Conservation (phyloP, 2,888 invertebrate species). For the Falcaria lacertinaria region DNA sequence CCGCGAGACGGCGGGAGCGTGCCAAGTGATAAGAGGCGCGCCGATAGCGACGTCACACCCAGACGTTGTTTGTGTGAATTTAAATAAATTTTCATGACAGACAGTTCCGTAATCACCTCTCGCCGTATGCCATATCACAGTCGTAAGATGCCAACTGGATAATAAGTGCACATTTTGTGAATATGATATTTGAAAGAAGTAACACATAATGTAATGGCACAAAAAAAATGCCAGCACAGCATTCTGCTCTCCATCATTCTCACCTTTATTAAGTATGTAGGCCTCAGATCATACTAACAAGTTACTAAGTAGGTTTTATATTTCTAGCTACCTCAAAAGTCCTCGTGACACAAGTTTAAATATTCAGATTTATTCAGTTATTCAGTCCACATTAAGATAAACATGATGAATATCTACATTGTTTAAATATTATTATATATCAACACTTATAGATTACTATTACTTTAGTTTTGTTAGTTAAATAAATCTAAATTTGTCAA, state of each 20-base stretch:
- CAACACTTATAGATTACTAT: too few relatives aligned
- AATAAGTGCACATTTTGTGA: conserved; percentile 36
- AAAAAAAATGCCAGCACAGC: neutral
- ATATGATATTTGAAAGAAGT: conserved; percentile 24
- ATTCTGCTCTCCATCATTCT: neutral
- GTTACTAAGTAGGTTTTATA: too few relatives aligned
- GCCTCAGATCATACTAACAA: too few relatives aligned
- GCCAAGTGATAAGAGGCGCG: conserved; percentile 79
- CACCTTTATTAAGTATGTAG: neutral
- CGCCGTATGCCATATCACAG: conserved; percentile 63
- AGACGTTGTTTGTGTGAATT: conserved; percentile 80
- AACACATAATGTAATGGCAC: conserved; percentile 21
- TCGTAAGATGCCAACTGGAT: conserved; percentile 65
- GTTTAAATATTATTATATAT: too few relatives aligned
- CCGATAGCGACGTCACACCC: conserved; percentile 79
- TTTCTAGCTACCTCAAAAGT: too few relatives aligned
- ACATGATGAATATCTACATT: too few relatives aligned
- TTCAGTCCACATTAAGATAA: too few relatives aligned
- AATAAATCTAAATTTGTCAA: too few relatives aligned
- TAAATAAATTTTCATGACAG: conserved; percentile 80
- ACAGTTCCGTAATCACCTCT: conserved; percentile 78
- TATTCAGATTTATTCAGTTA: too few relatives aligned
- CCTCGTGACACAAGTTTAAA: too few relatives aligned
- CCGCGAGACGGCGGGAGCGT: conserved; percentile 75
- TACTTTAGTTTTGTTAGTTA: too few relatives aligned